Evolutionary conservation across 1,140 invertebrate species (phyloP).

Genomic region (Hylaeus anthracinus): DNA sequence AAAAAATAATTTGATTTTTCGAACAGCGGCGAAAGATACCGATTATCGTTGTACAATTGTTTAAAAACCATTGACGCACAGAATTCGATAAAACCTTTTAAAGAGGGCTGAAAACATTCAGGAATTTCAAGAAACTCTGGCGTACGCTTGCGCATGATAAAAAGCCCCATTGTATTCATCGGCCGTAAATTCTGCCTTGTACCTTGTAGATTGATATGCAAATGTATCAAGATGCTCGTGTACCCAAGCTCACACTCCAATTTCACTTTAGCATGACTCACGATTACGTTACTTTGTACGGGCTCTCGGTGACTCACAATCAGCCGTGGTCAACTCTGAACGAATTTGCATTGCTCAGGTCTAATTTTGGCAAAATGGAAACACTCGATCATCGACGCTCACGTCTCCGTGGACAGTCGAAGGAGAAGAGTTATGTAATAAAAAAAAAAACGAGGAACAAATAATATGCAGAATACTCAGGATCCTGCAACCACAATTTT

Average conservation of each 20-base stretch:
- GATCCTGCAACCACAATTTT: slow-evolving; percentile 26
- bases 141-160: neutral
- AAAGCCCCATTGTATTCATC: slow-evolving; percentile 4
- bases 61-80: neutral
- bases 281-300: slow-evolving; percentile 37
- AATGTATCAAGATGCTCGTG: slow-evolving; percentile 29
- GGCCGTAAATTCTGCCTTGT: slow-evolving; percentile 1
- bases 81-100: neutral
- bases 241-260: slow-evolving; percentile 17
- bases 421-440: neutral
- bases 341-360: neutral
- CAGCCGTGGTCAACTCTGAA: neutral
- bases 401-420: neutral
- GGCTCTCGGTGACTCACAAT: slow-evolving; percentile 23
- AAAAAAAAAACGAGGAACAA: neutral
- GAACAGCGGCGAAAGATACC: too few relatives aligned
- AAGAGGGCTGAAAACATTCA: neutral
- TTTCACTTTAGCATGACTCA: slow-evolving; percentile 43
- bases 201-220: slow-evolving; percentile 45
- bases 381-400: neutral
- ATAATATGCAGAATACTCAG: neutral
- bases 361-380: neutral
- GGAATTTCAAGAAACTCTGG: neutral
- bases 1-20: too few relatives aligned
- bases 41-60: too few relatives aligned